Percentiles rank a stretch among this genome's conserved stretches.
Conservation (phyloP, 2,113 vertebrate species). For the Corvus cornix region DNA sequence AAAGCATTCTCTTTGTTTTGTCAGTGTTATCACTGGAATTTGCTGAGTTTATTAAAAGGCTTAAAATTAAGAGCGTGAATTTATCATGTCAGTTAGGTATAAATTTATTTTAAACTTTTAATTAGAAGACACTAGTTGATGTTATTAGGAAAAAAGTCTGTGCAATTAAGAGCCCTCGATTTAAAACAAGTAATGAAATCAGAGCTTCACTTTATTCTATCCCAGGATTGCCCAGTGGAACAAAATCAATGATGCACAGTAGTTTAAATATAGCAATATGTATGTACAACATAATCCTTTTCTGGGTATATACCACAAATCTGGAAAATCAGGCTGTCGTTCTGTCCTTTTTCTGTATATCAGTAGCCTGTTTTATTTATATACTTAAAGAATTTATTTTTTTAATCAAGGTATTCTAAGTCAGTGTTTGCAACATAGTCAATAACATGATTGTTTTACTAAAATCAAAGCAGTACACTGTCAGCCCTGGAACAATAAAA, state of each 20-base stretch:
- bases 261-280: slow-evolving; percentile 2
- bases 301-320: background rate
- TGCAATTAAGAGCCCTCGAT: slow-evolving; percentile 37
- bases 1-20: slow-evolving; percentile 45
- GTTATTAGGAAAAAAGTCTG: slow-evolving; percentile 9
- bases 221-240: background rate
- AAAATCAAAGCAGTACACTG: background rate
- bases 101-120: slow-evolving; percentile 16
- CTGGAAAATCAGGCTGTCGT: background rate
- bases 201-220: background rate
- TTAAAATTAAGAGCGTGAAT: slow-evolving; percentile 4
- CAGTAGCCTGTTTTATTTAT: background rate
- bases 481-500: background rate
- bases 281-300: background rate
- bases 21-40: slow-evolving; percentile 43
- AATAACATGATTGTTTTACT: background rate
- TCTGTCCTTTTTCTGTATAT: background rate
- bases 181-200: slow-evolving; percentile 48
- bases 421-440: background rate
- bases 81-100: background rate
- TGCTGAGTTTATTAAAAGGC: slow-evolving; percentile 60
- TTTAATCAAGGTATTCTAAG: background rate
- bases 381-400: background rate
- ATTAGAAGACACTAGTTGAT: slow-evolving; percentile 21
- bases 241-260: slow-evolving; percentile 9